Conservation (phyloP, 2,113 vertebrate genomes). For the Rhinoderma darwinii region DNA sequence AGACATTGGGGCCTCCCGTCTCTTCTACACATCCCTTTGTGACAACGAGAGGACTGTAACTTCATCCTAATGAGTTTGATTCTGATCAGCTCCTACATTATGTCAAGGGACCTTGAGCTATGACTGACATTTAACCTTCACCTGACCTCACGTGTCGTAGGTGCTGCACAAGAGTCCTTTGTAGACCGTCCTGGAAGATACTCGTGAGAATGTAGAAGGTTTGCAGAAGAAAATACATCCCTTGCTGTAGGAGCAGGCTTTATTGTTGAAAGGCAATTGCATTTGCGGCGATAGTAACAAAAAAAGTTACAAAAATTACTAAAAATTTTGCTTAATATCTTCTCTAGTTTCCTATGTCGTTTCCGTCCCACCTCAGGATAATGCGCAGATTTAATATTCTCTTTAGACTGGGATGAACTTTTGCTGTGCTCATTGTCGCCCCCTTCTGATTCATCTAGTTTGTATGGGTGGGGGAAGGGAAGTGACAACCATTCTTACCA, state of each 20-base stretch:
- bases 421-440: not conserved
- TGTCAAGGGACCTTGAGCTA: conserved; percentile 33
- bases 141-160: conserved; percentile 18
- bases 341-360: not conserved
- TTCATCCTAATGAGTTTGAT: conserved; percentile 47
- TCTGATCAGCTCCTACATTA: conserved; percentile 30
- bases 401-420: not conserved
- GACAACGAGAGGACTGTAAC: conserved; percentile 10
- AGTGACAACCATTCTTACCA: too few relatives aligned
- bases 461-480: too few relatives aligned
- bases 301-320: not conserved
- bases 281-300: not conserved
- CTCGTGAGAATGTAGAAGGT: conserved; percentile 31
- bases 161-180: conserved; percentile 13
- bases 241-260: not conserved
- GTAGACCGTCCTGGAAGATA: conserved; percentile 22
- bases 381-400: not conserved
- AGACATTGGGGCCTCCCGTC: not conserved
- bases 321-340: not conserved
- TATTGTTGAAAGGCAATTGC: not conserved
- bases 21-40: conserved; percentile 4
- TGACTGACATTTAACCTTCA: conserved; percentile 36
- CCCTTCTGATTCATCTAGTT: too few relatives aligned
- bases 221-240: not conserved
- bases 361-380: not conserved